Evolutionary conservation across 2,888 invertebrate species (phyloP).

Genomic region (Aspidapion aeneum): DNA sequence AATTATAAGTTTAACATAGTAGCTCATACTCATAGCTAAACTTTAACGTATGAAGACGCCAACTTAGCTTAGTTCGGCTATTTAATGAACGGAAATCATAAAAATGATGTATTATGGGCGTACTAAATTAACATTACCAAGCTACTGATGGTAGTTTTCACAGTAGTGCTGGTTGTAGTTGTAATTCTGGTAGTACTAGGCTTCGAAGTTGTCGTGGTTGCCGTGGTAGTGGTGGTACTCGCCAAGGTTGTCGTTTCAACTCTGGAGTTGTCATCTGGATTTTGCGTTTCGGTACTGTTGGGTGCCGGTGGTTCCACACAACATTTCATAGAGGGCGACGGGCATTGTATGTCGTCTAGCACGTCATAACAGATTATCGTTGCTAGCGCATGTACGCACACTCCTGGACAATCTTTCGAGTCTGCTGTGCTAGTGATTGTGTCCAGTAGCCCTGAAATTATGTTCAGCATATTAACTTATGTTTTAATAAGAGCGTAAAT

Average conservation of each 20-base stretch:
- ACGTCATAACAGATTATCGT: constrained; percentile 85
- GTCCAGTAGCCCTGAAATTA: constrained; percentile 73
- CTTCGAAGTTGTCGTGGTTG: constrained; percentile 17
- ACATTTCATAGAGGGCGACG: constrained; percentile 78
- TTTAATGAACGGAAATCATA: no score
- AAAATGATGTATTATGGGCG: no score
- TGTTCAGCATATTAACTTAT: no score
- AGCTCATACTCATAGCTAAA: no score
- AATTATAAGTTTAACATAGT: no score
- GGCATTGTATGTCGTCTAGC: constrained; percentile 76
- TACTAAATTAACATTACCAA: constrained; percentile 1
- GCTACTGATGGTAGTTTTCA: constrained; percentile 12
- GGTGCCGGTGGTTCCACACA: constrained; percentile 73
- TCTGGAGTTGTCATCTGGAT: constrained; percentile 19
- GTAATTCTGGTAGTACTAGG: constrained; percentile 33
- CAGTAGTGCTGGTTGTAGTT: constrained; percentile 32
- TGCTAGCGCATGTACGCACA: constrained; percentile 82
- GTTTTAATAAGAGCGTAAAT: no score
- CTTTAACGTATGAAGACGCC: no score
- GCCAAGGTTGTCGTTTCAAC: constrained; percentile 39
- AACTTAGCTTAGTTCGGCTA: no score
- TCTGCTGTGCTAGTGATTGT: constrained; percentile 82
- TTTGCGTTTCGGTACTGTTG: constrained; percentile 45
- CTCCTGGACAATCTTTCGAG: constrained; percentile 83
- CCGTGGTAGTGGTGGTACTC: constrained; percentile 37